These are phyloP conservation scores for Eriosoma lanigerum DNA, from an alignment of 1,140 invertebrate genomes.

Conservation along the genomic window DNA sequence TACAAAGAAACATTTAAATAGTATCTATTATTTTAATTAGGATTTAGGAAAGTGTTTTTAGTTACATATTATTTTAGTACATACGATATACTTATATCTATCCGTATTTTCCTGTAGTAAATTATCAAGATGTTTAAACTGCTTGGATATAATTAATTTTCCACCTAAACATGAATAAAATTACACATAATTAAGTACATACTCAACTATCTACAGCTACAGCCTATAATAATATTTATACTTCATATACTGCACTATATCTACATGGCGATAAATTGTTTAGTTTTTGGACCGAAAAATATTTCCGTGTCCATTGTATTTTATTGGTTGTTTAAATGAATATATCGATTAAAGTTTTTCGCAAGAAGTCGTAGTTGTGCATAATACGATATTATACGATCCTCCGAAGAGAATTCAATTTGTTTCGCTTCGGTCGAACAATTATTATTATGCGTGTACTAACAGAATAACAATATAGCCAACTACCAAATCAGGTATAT, in stretches of 20 bases:
- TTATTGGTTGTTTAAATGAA: neutral
- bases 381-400: slow-evolving; percentile 20
- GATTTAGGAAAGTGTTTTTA: slow-evolving; percentile 2
- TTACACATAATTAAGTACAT: neutral
- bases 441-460: slow-evolving; percentile 31
- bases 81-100: neutral
- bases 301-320: neutral
- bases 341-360: slow-evolving; percentile 18
- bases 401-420: slow-evolving; percentile 25
- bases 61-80: neutral
- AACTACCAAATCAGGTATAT: neutral
- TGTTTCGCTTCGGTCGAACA: slow-evolving; percentile 38
- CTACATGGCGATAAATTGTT: neutral
- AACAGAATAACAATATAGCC: slow-evolving; percentile 1
- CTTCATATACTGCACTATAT: neutral
- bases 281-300: slow-evolving; percentile 20
- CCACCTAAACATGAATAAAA: neutral
- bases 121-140: neutral
- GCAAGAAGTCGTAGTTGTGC: slow-evolving; percentile 25
- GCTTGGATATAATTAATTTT: neutral
- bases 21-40: slow-evolving; percentile 18
- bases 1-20: neutral
- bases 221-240: neutral
- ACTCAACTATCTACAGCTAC: too few relatives aligned
- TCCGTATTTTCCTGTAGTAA: neutral